Evolutionary conservation across 1,140 invertebrate species (phyloP), one percentile per base, ranked within the genome.

Genomic region (Drosophila lacteicornis): DNA sequence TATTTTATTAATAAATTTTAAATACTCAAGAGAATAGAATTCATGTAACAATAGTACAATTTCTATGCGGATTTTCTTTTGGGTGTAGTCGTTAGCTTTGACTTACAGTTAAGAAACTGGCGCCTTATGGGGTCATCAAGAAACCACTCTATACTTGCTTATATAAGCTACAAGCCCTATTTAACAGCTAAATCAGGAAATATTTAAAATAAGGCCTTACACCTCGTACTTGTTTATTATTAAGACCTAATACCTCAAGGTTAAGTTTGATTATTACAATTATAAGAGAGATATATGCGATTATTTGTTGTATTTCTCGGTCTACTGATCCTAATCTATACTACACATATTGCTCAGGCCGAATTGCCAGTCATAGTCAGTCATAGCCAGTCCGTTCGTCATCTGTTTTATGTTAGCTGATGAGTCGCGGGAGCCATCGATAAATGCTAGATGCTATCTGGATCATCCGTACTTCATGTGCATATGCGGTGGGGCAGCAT

Each of bases 331-430:
- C 55, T 42, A 9, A 22, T 63, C 6, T 19, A 61, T 70, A 55
- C 19, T 25, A 19, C 25, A 36, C 11, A 33, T 33, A 33, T 38
- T 73, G 30, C 27, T 42, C 60, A 45, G 50, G 40, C 56, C 38
- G 58, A 69, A 80, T 83, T 82, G 83, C 73, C 83, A 86, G 79
- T 73, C 83, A 50, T 83, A 86, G 83, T 62, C 80, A 84, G 49
- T 30, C 27, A 36, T 36, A 11, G 33, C 9, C 33, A 11, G 22
- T 56, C 85, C 50, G 80, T 49, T 79, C 85, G 66, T 88, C 84
- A 88, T 88, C 84, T 88, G 84, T 65, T 88, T 88, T 90, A 90
- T 88, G 84, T 88, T 88, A 88, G 82, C 77, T 61, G 61, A 86
- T 80, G 76, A 74, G 68, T 83, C 80, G 80, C 63, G 47, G 47